These are phyloP conservation scores for Pachypanchax playfairii DNA, from an alignment of 2,113 vertebrate species.

Conservation along the genomic window DNA sequence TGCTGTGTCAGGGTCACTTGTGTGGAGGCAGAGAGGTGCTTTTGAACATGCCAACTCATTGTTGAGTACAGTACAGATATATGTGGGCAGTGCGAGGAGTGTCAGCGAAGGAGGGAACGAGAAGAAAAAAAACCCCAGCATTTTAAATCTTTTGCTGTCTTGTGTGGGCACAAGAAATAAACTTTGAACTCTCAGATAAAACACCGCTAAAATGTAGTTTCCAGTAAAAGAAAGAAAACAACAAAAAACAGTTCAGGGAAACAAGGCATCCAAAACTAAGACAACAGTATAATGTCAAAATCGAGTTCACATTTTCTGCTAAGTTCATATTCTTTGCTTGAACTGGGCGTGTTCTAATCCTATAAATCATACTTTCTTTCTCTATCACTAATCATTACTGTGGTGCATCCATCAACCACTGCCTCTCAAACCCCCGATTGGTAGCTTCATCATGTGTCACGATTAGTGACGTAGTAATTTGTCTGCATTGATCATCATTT, in stretches of 20 bases:
- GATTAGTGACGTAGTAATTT: conserved; percentile 32
- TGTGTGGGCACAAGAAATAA: conserved; percentile 24
- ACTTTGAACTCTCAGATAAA: conserved; percentile 21
- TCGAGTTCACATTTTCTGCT: conserved; percentile 26
- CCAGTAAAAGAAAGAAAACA: not conserved
- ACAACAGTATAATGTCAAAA: conserved; percentile 11
- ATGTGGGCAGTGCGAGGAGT: conserved; percentile 34
- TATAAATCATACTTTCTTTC: conserved; percentile 45
- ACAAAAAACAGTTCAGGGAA: conserved; percentile 13
- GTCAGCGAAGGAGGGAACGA: conserved; percentile 10
- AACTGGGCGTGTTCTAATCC: conserved; percentile 19
- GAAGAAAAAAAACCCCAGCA: conserved; percentile 6
- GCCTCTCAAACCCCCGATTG: conserved; percentile 31
- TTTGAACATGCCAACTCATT: conserved; percentile 47
- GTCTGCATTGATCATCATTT: conserved; percentile 45
- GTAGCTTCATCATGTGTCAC: conserved; percentile 31
- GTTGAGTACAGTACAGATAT: conserved; percentile 9
- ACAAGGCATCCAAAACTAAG: conserved; percentile 9
- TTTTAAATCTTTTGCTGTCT: conserved; percentile 23
- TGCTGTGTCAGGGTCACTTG: conserved; percentile 42
- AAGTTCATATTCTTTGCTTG: conserved; percentile 5
- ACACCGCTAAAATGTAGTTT: not conserved
- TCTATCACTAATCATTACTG: conserved; percentile 29
- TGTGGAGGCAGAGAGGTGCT: conserved; percentile 45
- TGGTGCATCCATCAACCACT: conserved; percentile 30